Evolutionary conservation across 2,888 invertebrate genomes (phyloP).

Genomic region (Tachina fera): DNA sequence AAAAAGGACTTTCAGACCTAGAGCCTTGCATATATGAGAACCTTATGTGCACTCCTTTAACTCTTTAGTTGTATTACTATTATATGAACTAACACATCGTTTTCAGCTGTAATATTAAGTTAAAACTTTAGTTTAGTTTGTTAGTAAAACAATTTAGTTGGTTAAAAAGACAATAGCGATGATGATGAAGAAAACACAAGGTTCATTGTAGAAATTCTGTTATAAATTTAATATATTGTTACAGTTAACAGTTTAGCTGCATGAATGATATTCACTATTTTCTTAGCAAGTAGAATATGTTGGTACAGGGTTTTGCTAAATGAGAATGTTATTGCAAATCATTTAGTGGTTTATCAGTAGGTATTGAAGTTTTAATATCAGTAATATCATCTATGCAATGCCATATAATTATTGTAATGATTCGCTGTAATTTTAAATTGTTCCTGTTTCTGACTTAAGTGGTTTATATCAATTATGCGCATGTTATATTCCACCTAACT

Average conservation of each 20-base stretch:
- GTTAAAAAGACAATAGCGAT: constrained; percentile 34
- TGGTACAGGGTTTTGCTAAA: constrained; percentile 13
- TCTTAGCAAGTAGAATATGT: background rate
- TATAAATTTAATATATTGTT: constrained; percentile 47
- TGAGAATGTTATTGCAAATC: background rate
- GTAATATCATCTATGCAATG: too few species aligned
- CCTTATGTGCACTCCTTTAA: too few species aligned
- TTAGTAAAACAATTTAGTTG: constrained; percentile 53
- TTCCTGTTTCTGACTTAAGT: too few species aligned
- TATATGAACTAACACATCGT: constrained; percentile 16
- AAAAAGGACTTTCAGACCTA: too few species aligned
- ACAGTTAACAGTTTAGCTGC: constrained; percentile 29
- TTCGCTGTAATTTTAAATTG: too few species aligned
- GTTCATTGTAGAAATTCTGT: constrained; percentile 47
- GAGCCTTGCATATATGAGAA: too few species aligned
- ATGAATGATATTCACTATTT: background rate
- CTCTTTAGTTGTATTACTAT: too few species aligned
- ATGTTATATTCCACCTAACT: too few species aligned
- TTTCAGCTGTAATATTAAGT: constrained; percentile 26
- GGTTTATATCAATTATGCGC: too few species aligned
- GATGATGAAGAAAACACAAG: constrained; percentile 36
- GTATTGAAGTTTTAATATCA: too few species aligned
- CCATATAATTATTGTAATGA: too few species aligned
- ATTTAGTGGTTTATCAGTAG: too few species aligned
- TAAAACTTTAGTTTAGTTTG: constrained; percentile 52